A percentile compares a stretch with the other conserved stretches of the same genome.
Evolutionary conservation across 2,113 vertebrate genomes (phyloP).

Genomic region (Hemichromis elongatus): DNA sequence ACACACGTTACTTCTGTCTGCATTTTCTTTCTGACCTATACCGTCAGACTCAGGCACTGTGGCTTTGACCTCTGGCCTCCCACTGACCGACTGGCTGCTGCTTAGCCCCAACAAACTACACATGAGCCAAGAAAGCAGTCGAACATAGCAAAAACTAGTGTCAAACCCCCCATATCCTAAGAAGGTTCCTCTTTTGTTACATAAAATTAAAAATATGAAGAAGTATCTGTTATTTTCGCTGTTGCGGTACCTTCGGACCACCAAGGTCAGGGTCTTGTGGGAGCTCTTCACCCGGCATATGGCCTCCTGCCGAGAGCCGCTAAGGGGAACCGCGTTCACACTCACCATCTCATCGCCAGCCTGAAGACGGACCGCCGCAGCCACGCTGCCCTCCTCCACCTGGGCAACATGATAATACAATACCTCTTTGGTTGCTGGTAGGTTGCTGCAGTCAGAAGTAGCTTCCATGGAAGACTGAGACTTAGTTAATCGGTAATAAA

Average conservation of each 20-base stretch:
- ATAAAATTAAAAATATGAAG: background rate
- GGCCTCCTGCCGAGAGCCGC: constrained; percentile 86
- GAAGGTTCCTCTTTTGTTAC: no score
- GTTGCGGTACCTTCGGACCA: constrained; percentile 80
- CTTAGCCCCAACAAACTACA: background rate
- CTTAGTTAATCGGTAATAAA: background rate
- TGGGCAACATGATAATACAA: background rate
- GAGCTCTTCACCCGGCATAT: constrained; percentile 89
- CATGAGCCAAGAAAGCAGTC: background rate
- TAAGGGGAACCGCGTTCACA: constrained; percentile 81
- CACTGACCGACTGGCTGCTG: background rate
- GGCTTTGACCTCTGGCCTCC: background rate
- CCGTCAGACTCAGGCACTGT: background rate
- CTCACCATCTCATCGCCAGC: constrained; percentile 85
- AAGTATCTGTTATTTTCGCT: background rate
- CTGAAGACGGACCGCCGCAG: constrained; percentile 76
- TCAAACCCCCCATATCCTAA: background rate
- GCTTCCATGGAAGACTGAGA: background rate
- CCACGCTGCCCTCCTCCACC: constrained; percentile 86
- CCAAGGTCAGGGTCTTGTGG: constrained; percentile 79
- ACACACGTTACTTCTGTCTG: background rate
- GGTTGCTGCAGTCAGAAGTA: background rate
- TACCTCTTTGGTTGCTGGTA: background rate
- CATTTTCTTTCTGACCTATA: background rate
- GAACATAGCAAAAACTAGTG: no score